phyloP scores from a whole-genome alignment of 2,797 vertebrate species.

The Spondyliosoma cantharus region DNA sequence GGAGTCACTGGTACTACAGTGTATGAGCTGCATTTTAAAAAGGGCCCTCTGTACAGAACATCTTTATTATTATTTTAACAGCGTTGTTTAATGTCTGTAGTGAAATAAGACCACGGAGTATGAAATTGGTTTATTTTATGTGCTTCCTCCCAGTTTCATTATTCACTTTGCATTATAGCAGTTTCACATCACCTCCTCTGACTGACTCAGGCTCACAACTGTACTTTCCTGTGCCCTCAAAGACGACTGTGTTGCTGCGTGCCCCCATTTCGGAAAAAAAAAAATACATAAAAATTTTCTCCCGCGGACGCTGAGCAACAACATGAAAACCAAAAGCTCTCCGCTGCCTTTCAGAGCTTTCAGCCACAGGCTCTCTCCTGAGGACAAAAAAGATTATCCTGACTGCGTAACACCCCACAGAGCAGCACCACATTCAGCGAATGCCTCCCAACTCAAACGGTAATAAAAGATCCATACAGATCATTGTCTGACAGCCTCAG shows the following conservation, averaged over 20 bases:
- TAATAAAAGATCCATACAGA: conserved; percentile 50
- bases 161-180: conserved; percentile 21
- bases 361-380: conserved; percentile 34
- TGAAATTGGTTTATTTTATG: conserved; percentile 26
- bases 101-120: conserved; percentile 3
- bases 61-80: not conserved
- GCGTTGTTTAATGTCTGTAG: not conserved
- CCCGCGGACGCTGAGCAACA: conserved; percentile 29
- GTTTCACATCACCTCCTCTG: conserved; percentile 13
- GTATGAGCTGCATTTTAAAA: not conserved
- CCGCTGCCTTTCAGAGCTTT: conserved; percentile 21
- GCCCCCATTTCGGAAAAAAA: not conserved
- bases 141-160: not conserved
- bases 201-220: conserved; percentile 10
- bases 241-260: not conserved
- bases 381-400: conserved; percentile 44
- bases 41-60: not conserved
- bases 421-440: conserved; percentile 15
- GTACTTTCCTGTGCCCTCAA: not conserved
- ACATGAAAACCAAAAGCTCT: conserved; percentile 3
- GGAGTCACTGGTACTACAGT: not conserved
- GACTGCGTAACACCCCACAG: conserved; percentile 26
- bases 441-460: conserved; percentile 42
- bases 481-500: conserved; percentile 36
- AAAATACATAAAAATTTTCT: conserved; percentile 25